Evolutionary conservation across 2,797 vertebrate species (phyloP), one percentile per base, ranked within the genome.

Genomic region (Helostoma temminkii): DNA sequence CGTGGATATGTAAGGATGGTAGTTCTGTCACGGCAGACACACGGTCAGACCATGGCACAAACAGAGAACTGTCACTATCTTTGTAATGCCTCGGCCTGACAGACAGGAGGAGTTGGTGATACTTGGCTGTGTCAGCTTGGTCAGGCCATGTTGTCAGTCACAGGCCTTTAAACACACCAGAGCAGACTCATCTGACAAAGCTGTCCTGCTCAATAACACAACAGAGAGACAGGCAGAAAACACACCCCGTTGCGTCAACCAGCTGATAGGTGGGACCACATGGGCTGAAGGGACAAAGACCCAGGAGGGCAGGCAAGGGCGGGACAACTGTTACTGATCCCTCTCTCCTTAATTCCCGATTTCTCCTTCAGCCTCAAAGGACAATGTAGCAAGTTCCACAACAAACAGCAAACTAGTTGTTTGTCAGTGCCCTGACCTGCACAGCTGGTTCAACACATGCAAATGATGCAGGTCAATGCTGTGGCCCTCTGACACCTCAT

Each of bases 241-340:
- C 85, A 85, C 82, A 70, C 79, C 80, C 71, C 25, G 74, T 84
- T 59, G 76, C 18, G 21, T 63, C 63, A 30, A 57, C 66, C 69
- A 34, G 78, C 80, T 66, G 82, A 85, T 63, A 65, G 76, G 75
- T 65, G 76, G 73, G 71, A 73, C 73, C 62, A 71, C 70, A 64
- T 34, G 54, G 69, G 47, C 71, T 18, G 47, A 66, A 37, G 71
- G 80, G 62, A 83, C 73, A 64, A 70, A 66, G 70, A 69, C 76
- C 81, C 74, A 45, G 64, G 74, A 89, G 84, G 87, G 76, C 89
- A 87, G 88, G 81, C 84, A 80, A 88, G 83, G 82, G 57, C 76
- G 41, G 82, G 69, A 52, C 67, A 26, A 63, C 65, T 87, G 91
- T 90, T 84, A 91, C 87, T 68, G 88, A 91, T 91, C 83, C 84